Percentiles rank a stretch among this genome's conserved stretches.
Evolutionary conservation across 2,797 vertebrate species (phyloP).

Genomic region (Pagetopsis macropterus): DNA sequence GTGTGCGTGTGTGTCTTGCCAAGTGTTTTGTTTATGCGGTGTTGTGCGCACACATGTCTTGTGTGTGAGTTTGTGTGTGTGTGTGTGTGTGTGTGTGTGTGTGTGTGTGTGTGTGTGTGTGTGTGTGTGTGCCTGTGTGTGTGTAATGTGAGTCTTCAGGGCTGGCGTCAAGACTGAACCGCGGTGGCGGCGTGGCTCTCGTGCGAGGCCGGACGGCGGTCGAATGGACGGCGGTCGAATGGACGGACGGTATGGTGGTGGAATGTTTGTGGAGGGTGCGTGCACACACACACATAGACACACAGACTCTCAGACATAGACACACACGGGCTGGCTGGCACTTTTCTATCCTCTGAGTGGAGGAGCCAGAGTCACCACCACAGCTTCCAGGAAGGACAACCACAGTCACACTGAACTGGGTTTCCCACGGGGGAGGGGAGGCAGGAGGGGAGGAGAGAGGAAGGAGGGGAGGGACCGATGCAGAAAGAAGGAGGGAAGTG

Average conservation of each 20-base stretch:
- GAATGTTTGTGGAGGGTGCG: slow-evolving; percentile 78
- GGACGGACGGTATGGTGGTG: slow-evolving; percentile 73
- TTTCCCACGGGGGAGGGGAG: slow-evolving; percentile 84
- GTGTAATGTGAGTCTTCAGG: slow-evolving; percentile 72
- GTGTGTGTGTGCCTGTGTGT: slow-evolving; percentile 71
- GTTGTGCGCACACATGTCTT: slow-evolving; percentile 46
- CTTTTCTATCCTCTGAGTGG: slow-evolving; percentile 73
- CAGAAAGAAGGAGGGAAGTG: slow-evolving; percentile 48
- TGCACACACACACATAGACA: slow-evolving; percentile 44
- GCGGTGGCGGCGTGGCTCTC: slow-evolving; percentile 77
- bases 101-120: slow-evolving; percentile 75
- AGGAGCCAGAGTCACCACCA: slow-evolving; percentile 79
- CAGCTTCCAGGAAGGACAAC: slow-evolving; percentile 86
- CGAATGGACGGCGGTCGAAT: slow-evolving; percentile 51
- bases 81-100: slow-evolving; percentile 75
- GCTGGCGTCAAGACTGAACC: slow-evolving; percentile 79
- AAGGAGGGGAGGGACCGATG: slow-evolving; percentile 49
- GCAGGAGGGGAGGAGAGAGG: slow-evolving; percentile 32
- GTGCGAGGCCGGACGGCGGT: slow-evolving; percentile 78
- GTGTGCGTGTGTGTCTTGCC: slow-evolving; percentile 38
- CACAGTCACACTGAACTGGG: slow-evolving; percentile 81
- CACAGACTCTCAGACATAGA: slow-evolving; percentile 35
- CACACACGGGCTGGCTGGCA: slow-evolving; percentile 66
- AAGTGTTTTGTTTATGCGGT: slow-evolving; percentile 68
- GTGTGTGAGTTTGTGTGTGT: slow-evolving; percentile 58